Evolutionary conservation across 2,113 vertebrate species (phyloP), one percentile per base, ranked within the genome.

Genomic region (Numida meleagris): DNA sequence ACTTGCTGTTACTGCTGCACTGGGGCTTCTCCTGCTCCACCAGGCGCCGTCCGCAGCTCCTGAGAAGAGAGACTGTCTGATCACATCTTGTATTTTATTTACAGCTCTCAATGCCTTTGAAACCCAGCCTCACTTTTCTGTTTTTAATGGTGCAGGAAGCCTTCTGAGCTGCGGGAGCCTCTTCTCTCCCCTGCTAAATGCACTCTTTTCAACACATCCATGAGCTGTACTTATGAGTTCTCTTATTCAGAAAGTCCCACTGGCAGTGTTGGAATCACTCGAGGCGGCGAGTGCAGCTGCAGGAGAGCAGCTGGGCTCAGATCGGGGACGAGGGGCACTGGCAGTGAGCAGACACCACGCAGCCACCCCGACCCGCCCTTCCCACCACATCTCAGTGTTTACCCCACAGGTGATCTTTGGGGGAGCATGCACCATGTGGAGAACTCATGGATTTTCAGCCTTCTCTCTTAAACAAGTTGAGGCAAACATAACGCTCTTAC

Each of bases 151-250:
- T 59, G 18, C 36, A 9, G 1, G 1, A 40, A 79, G 51, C 66
- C 62, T 4, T 4, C 4, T 1, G 20, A 27, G 61, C 51, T 23
- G 34, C 4, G 18, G 12, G 31, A 43, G 55, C 40, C 70, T 27
- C n/a, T 5, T 9, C 55, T 14, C 19, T 14, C 12, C n/a, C 18
- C 61, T 13, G 23, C 31, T 23, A 14, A 21, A 25, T 2, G 1
- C 45, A 6, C 10, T 17, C 11, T 67, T 63, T 31, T 10, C 34
- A 36, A 48, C 31, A 1, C 17, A 5, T 5, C 31, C 62, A 1
- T 5, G 15, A 46, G 29, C 25, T 1, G 3, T 1, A 7, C 13
- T 3, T 0, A 0, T 0, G 2, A 42, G 2, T 1, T 0, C 4
- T 62, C 82, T 10, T 31, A 17, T 55, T 55, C 53, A 31, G 53